Base-by-base conservation (phyloP, 2,888 invertebrate species). In the Synergus laeviventris region DNA sequence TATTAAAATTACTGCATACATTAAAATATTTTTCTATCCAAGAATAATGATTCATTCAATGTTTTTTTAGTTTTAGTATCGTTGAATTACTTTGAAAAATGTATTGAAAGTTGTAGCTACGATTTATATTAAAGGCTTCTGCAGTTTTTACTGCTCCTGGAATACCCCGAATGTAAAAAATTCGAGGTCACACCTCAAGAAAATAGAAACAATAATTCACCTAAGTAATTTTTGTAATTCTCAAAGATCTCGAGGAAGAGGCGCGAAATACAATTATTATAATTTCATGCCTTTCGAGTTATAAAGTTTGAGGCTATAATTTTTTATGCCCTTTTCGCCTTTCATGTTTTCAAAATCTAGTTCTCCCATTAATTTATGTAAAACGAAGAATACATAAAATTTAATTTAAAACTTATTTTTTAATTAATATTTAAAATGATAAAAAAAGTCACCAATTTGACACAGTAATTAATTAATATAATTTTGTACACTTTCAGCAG, bases 81-180 rank as follows among this genome's bases (percentile, higher is more conserved):
- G 2, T 1, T 56, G 11, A 11, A 1, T 56, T 56, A 56, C 56
- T 21, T 56, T 96, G 88, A 95, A 96, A 91, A 95, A 95, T 7
- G 93, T 93, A 86, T 95, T 96, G 59, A 94, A 92, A 36, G 96
- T 92, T 5, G 94, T 86, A 84, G 92, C 91, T 81, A 96, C 86
- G 0, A 94, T 93, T 93, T 95, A 94, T 76, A 94, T 96, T 1
- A 96, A 87, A 0, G 96, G n/a, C n/a, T n/a, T n/a, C 97, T 0
- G 96, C 96, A 0, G 95, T 94, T 87, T 96, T 95, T 62, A 97
- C 95, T 91, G 97, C 92, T 0, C 97, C 97, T 0, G 97, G 97
- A n/a, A n/a, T n/a, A n/a, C n/a, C n/a, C n/a, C n/a, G n/a, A n/a
- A 91, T 97, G 97, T 31, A 97, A 91, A 84, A 95, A 97, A 90